Base-by-base conservation (phyloP, 1,140 invertebrate genomes). In the Panagrolaimus sp. region DNA sequence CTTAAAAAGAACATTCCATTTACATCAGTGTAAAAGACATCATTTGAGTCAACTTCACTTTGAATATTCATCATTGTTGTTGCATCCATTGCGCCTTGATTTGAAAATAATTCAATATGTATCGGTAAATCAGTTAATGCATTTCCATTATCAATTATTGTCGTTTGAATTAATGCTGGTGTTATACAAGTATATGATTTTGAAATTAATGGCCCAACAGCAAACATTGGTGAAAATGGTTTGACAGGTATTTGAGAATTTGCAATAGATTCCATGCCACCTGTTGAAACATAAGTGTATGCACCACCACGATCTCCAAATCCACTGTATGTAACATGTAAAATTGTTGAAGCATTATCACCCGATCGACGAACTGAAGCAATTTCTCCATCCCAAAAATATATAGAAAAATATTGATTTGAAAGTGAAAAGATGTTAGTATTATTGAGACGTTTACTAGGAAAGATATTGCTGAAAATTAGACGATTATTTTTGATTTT, bases 11-110 rank as follows among this genome's bases (percentile, higher is more conserved):
- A 73, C 17, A 73, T 52, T 38, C 72, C 72, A 43, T 73, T 73
- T 8, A 73, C 66, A 58, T 73, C 72, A 0, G 72, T 73, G 26
- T 47, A 70, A 17, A 73, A 75, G 7, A 43, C 28, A n/a, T 67
- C 43, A 6, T 71, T 43, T n/a, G 43, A 47, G 1, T 71, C n/a
- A 12, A 67, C 58, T 26, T 26, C 15, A 38, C 38, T 69, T 45
- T 47, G 74, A 26, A 73, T 10, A 6, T 43, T 45, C 32, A 73
- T 44, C 4, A 47, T n/a, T 66, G 38, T 70, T 10, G 24, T 43
- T 58, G 24, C n/a, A n/a, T 21, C 32, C 10, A 21, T 38, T 48
- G 7, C 14, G 15, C 47, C 47, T 5, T 32, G 47, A 26, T n/a
- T 65, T 72, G 32, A 74, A 28, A n/a, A 73, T 12, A 58, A 12